phyloP scores from a whole-genome alignment of 2,797 vertebrate species.

The Ctenopoma kingsleyae region DNA sequence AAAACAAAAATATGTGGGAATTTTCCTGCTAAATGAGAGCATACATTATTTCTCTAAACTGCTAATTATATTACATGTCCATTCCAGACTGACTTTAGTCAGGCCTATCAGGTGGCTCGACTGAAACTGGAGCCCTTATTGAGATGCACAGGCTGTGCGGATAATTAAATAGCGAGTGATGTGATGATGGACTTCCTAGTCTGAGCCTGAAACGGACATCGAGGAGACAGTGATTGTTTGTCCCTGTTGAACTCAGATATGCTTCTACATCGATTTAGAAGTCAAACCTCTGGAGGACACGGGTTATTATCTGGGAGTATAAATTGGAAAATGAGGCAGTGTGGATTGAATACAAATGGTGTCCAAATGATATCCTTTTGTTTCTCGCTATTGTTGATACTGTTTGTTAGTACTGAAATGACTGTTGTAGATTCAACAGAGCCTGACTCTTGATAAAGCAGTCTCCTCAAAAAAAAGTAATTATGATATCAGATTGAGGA shows the following conservation, averaged over 20 bases:
- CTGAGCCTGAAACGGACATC: constrained; percentile 26
- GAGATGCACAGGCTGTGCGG: constrained; percentile 63
- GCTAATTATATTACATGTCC: constrained; percentile 75
- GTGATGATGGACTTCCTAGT: constrained; percentile 64
- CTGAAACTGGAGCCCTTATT: constrained; percentile 74
- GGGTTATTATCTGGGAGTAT: constrained; percentile 39
- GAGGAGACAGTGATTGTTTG: constrained; percentile 47
- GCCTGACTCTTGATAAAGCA: constrained; percentile 31
- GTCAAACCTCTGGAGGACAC: constrained; percentile 25
- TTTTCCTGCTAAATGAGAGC: constrained; percentile 45
- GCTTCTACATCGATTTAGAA: constrained; percentile 39
- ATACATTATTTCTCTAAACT: constrained; percentile 37
- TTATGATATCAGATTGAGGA: constrained; percentile 63
- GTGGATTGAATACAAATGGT: constrained; percentile 50
- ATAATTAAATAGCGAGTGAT: constrained; percentile 77
- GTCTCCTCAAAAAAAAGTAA: constrained; percentile 36
- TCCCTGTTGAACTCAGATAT: constrained; percentile 47
- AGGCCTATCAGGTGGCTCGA: constrained; percentile 71
- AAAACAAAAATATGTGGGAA: constrained; percentile 28
- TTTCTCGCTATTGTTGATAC: constrained; percentile 2
- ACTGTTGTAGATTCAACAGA: constrained; percentile 24
- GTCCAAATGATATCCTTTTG: constrained; percentile 21
- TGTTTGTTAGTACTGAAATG: constrained; percentile 28
- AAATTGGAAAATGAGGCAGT: constrained; percentile 28
- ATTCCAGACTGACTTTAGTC: constrained; percentile 61